Evolutionary conservation across 1,140 invertebrate genomes (phyloP), one percentile per base, ranked within the genome.

Genomic region (Drosophila kanapiae): DNA sequence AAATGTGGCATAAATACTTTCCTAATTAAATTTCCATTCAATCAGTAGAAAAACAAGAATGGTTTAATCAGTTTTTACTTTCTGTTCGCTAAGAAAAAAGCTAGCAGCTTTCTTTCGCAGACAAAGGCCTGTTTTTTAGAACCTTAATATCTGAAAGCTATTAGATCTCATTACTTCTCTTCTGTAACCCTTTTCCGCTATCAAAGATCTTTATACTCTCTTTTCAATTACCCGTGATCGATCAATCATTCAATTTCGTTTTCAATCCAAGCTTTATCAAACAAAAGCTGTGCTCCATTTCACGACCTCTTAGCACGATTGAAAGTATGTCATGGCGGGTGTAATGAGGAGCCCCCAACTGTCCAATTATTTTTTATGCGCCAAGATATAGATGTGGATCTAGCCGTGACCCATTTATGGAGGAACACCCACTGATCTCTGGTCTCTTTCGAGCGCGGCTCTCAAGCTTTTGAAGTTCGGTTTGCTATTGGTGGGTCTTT

Each of bases 251-350:
- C 16, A 35, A 40, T 70, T 74, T 72, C 54, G 67, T 37, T 72
- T 72, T 72, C 69, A 74, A 51, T 74, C 56, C 42, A 10, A 69
- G 42, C 57, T 78, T 74, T 54, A 58, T 78, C 51, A 82, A 57
- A 70, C 48, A 72, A 72, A 49, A 33, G 43, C 58, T 64, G 63
- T 81, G 59, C 54, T 69, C 71, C 40, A 72, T 78, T 78, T 88
- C 83, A 88, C 71, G 84, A 86, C 74, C 82, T 82, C 61, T 56
- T 47, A 43, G 56, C 67, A 78, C 58, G 49, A 42, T 58, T 61
- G 38, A 76, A 83, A 83, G 61, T 84, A 63, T 82, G 82, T 84
- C 82, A 85, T 70, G 54, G 82, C 82, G 82, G 74, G 78, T 85
- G 68, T 86, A 81, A 86, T 78, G 82, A 86, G 82, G 76, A 72